Conservation (phyloP, 1,140 invertebrate genomes). For the Asobara japonica region DNA sequence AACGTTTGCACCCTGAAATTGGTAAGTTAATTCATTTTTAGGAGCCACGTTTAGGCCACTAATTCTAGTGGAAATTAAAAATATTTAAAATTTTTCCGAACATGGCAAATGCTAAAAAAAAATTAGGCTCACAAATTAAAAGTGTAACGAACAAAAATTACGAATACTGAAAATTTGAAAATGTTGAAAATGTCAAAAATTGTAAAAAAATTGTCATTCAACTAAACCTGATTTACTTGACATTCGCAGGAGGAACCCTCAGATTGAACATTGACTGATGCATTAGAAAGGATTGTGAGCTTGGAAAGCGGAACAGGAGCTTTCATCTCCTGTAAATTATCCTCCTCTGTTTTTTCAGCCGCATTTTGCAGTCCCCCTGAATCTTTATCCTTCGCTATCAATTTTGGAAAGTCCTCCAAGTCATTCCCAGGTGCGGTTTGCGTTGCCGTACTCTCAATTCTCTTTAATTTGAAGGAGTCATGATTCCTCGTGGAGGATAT, state of each 20-base stretch:
- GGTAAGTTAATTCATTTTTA: too few species aligned
- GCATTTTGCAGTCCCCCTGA: not conserved
- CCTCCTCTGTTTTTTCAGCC: not conserved
- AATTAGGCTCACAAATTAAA: not conserved
- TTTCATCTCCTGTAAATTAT: not conserved
- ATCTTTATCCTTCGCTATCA: not conserved
- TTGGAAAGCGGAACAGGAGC: not conserved
- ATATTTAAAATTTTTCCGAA: not conserved
- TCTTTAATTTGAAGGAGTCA: conserved; percentile 38
- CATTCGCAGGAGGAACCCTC: not conserved
- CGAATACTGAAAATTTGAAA: too few species aligned
- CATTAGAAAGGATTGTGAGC: not conserved
- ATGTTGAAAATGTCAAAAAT: too few species aligned
- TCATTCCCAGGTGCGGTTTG: conserved; percentile 27
- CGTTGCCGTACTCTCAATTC: conserved; percentile 32
- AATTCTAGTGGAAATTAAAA: too few species aligned
- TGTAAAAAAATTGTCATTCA: too few species aligned
- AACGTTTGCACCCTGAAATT: not conserved
- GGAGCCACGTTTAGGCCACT: too few species aligned
- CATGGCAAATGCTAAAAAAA: not conserved
- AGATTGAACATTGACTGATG: not conserved
- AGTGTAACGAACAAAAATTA: not conserved
- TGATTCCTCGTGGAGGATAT: conserved; percentile 23
- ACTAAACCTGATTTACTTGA: not conserved
- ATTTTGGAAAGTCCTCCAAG: not conserved